phyloP scores from a whole-genome alignment of 2,113 vertebrate genomes.

The Nycticebus coucang region DNA sequence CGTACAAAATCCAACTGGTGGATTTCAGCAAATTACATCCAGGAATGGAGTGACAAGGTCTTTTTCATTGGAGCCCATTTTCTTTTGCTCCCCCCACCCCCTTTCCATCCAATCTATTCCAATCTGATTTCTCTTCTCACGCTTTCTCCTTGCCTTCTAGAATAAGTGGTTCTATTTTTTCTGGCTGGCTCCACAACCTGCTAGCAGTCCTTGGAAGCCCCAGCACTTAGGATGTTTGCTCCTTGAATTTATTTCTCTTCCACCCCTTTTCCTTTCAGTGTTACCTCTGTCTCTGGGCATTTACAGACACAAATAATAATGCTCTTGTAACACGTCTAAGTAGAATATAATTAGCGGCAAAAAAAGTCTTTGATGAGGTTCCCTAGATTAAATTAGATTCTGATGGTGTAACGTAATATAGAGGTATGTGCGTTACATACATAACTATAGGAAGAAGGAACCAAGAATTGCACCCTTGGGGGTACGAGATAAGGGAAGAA shows the following conservation, averaged over 20 bases:
- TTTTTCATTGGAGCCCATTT: neutral
- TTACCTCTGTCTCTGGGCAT: neutral
- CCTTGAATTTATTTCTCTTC: neutral
- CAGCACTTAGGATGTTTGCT: neutral
- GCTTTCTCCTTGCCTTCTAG: neutral
- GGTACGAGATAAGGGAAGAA: neutral
- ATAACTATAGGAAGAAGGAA: neutral
- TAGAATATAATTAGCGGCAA: neutral
- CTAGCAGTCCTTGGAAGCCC: neutral
- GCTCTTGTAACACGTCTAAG: neutral
- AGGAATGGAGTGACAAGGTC: neutral
- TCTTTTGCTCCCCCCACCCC: neutral
- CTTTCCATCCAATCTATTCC: neutral
- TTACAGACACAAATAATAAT: neutral
- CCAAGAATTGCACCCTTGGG: neutral
- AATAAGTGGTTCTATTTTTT: neutral
- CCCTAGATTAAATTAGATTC: neutral
- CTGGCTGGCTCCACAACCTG: neutral
- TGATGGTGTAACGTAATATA: neutral
- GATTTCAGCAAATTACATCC: neutral
- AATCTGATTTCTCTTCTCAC: neutral
- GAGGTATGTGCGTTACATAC: too few species aligned
- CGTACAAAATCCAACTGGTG: neutral
- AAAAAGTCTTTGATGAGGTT: neutral
- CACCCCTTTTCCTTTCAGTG: neutral